Evolutionary conservation across 2,888 invertebrate genomes (phyloP), one percentile per base, ranked within the genome.

Genomic region (Chorisops tibialis): DNA sequence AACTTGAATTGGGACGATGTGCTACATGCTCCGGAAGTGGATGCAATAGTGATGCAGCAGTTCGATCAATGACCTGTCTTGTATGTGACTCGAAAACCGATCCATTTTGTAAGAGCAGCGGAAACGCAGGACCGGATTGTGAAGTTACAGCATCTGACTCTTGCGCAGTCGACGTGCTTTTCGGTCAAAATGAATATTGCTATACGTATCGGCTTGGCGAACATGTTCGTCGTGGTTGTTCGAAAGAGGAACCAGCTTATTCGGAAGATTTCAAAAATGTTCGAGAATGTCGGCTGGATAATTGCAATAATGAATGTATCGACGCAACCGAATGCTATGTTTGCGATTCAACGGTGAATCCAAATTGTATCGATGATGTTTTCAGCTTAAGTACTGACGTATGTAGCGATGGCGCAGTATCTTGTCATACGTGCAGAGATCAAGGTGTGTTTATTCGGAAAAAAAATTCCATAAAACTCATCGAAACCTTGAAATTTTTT

Each of bases 221-320:
- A 41, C n/a, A 41, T 14, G n/a, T 41, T n/a, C 41, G 14, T 11
- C 41, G n/a, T 41, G 16, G 41, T 14, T n/a, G 41, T n/a, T 41
- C 16, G 5, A 41, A 41, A 41, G 6, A 11, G 12, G 11, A 45
- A 16, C 45, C 41, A 41, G 18, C 45, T 9, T 16, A 5, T 45
- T n/a, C 45, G 9, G 14, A 14, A 3, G 21, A 48, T 14, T 37
- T 38, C 4, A 47, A 59, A 22, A 22, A 48, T 18, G 59, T 59
- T 7, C 47, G 48, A 16, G 59, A 59, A 21, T 59, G 59, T 14
- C 4, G 38, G 7, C 14, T 48, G 2, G 38, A 59, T 14, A 37
- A 59, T n/a, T 59, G 59, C 16, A 59, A 59, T 14, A 38, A 35
- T 37, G 59, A 59, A 37, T 59, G 59, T 18, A 37, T 59, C 21